phyloP scores from a whole-genome alignment of 2,113 vertebrate genomes.

The Empidonax traillii region DNA sequence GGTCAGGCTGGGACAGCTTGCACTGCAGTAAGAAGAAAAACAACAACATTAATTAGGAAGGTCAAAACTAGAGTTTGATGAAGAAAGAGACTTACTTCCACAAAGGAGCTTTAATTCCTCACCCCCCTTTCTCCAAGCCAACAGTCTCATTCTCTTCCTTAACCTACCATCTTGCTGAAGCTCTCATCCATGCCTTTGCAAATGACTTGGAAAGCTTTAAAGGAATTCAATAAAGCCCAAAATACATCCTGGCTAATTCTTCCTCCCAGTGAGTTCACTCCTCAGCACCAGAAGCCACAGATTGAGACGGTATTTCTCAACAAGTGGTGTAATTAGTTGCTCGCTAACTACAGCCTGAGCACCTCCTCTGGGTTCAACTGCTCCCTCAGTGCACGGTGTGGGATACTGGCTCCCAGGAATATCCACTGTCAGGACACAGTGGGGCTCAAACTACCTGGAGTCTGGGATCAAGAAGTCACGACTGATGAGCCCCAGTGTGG shows the following conservation, averaged over 20 bases:
- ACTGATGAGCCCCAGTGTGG: accelerated
- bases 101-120: background rate
- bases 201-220: background rate
- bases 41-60: constrained; percentile 47
- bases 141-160: background rate
- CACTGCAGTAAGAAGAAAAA: constrained; percentile 4
- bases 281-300: background rate
- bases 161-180: background rate
- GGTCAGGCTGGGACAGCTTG: background rate
- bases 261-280: background rate
- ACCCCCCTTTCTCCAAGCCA: background rate
- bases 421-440: background rate
- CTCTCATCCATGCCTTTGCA: background rate
- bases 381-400: accelerated
- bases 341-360: background rate
- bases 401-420: background rate
- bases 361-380: background rate
- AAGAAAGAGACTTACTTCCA: background rate
- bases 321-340: background rate
- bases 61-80: background rate
- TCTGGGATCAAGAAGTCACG: background rate
- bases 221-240: background rate
- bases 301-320: background rate
- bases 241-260: background rate
- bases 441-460: background rate